Conservation (phyloP, 2,888 invertebrate species). For the Pocota personata region DNA sequence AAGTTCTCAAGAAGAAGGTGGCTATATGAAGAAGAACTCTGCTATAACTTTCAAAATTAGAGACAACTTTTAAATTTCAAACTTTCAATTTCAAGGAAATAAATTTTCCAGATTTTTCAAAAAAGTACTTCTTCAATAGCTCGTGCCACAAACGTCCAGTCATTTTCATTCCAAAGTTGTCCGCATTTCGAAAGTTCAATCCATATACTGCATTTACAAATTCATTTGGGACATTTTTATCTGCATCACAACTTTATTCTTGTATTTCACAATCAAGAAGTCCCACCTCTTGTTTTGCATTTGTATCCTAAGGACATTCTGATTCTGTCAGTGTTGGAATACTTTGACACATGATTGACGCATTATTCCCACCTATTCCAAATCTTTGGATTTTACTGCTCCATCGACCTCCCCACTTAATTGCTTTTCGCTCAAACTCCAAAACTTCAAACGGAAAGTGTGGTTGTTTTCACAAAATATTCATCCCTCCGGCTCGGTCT, state of each 20-base stretch:
- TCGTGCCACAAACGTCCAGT: too few relatives aligned
- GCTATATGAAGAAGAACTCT: too few relatives aligned
- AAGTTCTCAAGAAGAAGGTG: too few relatives aligned
- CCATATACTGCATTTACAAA: background rate
- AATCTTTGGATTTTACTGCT: background rate
- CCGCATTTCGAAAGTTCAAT: background rate
- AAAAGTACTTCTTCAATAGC: too few relatives aligned
- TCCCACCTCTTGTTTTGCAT: background rate
- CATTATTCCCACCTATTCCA: background rate
- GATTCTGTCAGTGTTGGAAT: background rate
- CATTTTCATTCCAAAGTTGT: background rate
- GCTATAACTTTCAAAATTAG: too few relatives aligned
- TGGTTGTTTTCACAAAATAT: background rate
- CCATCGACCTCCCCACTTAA: background rate
- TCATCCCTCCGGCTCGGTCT: background rate
- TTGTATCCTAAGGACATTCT: background rate
- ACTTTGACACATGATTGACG: conserved; percentile 30
- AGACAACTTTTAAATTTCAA: too few relatives aligned
- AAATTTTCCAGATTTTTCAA: too few relatives aligned
- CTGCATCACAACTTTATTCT: background rate
- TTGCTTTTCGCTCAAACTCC: conserved; percentile 22
- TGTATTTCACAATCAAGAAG: background rate
- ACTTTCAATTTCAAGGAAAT: too few relatives aligned
- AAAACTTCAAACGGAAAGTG: conserved; percentile 3
- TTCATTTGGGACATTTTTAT: background rate